These are phyloP conservation scores for Camponotus floridanus DNA, from an alignment of 1,140 invertebrate species.

Conservation along the genomic window DNA sequence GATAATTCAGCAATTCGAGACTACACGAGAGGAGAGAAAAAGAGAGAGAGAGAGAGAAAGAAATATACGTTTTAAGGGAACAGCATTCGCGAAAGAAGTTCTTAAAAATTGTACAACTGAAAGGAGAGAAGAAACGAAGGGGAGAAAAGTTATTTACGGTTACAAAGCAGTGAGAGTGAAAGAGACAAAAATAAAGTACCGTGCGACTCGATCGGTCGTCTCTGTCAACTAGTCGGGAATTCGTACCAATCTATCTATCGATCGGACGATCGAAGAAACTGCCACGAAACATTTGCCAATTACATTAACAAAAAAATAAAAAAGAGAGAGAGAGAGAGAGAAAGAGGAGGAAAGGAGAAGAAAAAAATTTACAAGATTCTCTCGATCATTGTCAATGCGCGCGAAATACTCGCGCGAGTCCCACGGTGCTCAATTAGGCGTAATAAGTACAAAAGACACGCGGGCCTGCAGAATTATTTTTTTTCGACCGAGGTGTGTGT, in stretches of 20 bases:
- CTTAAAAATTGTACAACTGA: slow-evolving; percentile 7
- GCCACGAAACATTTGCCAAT: slow-evolving; percentile 58
- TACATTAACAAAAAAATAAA: slow-evolving; percentile 21
- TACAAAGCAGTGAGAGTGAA: not conserved
- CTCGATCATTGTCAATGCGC: slow-evolving; percentile 14
- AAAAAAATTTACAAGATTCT: slow-evolving; percentile 17
- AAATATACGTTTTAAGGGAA: not conserved
- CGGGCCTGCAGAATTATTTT: slow-evolving; percentile 64
- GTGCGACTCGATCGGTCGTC: slow-evolving; percentile 57
- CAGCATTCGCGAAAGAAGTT: not conserved
- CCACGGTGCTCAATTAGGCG: slow-evolving; percentile 70
- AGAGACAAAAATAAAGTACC: slow-evolving; percentile 27
- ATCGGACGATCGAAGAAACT: slow-evolving; percentile 41
- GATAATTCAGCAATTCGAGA: slow-evolving; percentile 66
- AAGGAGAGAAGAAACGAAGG: not conserved
- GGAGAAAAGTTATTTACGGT: slow-evolving; percentile 7
- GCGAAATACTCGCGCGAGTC: slow-evolving; percentile 39
- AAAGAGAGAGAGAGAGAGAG: not conserved
- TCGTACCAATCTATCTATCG: slow-evolving; percentile 22
- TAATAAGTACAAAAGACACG: slow-evolving; percentile 69
- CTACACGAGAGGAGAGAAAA: not conserved
- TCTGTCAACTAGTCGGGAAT: slow-evolving; percentile 24
- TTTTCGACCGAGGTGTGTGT: slow-evolving; percentile 45
- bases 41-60: no score
- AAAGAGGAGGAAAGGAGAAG: slow-evolving; percentile 2